phyloP scores from a whole-genome alignment of 1,140 invertebrate species.

The Portunus trituberculatus region DNA sequence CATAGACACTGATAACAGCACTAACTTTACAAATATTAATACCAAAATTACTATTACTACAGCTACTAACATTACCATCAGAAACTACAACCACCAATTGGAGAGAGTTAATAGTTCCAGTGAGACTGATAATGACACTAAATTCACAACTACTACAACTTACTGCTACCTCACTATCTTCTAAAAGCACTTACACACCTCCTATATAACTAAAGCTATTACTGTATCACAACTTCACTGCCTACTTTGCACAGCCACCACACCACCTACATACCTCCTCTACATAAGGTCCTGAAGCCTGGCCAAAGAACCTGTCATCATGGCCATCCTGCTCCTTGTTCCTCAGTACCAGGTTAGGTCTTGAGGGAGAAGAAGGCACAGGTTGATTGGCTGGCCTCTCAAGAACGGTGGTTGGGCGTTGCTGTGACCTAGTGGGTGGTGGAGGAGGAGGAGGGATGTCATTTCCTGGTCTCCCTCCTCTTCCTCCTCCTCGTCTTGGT shows the following conservation, averaged over 20 bases:
- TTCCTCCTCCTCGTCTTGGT: slow-evolving; percentile 31
- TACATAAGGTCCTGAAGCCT: slow-evolving; percentile 53
- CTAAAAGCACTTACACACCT: no score
- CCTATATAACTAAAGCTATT: no score
- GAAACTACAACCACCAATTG: no score
- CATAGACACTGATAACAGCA: no score
- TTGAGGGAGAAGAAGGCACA: background rate
- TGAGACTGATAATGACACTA: no score
- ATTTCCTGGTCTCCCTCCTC: background rate
- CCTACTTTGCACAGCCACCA: background rate
- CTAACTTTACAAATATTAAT: background rate
- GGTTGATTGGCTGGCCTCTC: slow-evolving; percentile 56
- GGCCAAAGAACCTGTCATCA: slow-evolving; percentile 36
- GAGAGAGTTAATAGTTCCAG: no score
- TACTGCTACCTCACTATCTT: no score
- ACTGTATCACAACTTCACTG: background rate
- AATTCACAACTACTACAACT: no score
- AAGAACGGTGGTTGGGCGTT: slow-evolving; percentile 29
- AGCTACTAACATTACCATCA: background rate
- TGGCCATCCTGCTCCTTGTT: background rate
- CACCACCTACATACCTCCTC: slow-evolving; percentile 43
- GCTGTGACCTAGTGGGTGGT: slow-evolving; percentile 61
- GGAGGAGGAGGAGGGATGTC: slow-evolving; percentile 78
- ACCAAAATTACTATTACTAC: background rate
- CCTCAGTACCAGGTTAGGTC: slow-evolving; percentile 58